phyloP scores from a whole-genome alignment of 1,140 invertebrate genomes.

The Diachasma alloeum region DNA sequence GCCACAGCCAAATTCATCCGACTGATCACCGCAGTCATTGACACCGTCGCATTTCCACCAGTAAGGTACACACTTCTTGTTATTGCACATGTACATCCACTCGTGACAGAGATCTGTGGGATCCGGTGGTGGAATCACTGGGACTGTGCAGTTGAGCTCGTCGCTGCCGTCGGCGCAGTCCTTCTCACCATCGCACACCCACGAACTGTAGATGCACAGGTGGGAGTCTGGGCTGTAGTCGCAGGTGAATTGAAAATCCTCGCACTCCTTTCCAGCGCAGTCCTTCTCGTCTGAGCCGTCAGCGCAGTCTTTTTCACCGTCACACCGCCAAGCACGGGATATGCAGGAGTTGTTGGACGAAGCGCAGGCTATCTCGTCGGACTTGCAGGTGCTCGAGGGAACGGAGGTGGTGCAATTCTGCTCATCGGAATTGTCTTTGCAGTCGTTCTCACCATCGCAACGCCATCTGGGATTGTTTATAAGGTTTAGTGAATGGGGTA shows the following conservation, averaged over 20 bases:
- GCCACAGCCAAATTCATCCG: constrained; percentile 78
- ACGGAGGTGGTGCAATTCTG: constrained; percentile 59
- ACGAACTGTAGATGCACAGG: constrained; percentile 61
- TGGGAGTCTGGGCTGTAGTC: constrained; percentile 41
- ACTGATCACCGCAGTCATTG: constrained; percentile 80
- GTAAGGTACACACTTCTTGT: constrained; percentile 81
- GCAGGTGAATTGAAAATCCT: constrained; percentile 64
- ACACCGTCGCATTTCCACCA: constrained; percentile 83
- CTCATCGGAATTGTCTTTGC: constrained; percentile 76
- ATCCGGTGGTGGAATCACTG: constrained; percentile 41
- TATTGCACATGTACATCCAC: constrained; percentile 80
- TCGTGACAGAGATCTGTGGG: constrained; percentile 70
- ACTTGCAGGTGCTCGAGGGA: constrained; percentile 49
- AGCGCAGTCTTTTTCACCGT: constrained; percentile 67
- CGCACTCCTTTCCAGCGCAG: constrained; percentile 57
- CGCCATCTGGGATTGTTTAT: too few species aligned
- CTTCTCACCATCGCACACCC: constrained; percentile 77
- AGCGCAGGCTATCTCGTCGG: constrained; percentile 67
- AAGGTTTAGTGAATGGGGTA: too few species aligned
- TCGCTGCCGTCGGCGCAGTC: constrained; percentile 76
- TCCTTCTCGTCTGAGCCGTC: constrained; percentile 52
- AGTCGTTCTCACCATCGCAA: constrained; percentile 74
- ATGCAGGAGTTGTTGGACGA: constrained; percentile 62
- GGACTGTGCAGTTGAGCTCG: constrained; percentile 72
- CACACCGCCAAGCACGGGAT: constrained; percentile 68